Base-by-base conservation (phyloP, 2,113 vertebrate species). In the Salvator merianae region DNA sequence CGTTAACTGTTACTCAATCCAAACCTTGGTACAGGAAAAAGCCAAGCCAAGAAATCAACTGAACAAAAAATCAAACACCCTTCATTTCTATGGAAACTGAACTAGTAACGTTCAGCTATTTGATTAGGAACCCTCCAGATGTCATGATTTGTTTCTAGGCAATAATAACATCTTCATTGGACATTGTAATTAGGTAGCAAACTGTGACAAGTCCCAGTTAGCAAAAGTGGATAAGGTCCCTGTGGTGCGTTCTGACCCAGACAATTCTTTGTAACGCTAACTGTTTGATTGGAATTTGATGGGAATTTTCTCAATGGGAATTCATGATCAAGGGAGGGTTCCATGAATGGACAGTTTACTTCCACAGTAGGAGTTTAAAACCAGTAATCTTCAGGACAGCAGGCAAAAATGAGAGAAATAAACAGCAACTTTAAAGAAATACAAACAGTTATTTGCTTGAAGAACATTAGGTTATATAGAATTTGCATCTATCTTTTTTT, bases 31-130 rank as follows among this genome's bases (percentile, higher is more conserved):
- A 8, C 10, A 0, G 1, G 74, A 79, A 47, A 47, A 47, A 47
- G 43, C 43, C 43, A 47, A 47, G 6, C 43, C 43, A 47, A 47
- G 6, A 5, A 47, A 47, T 47, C 2, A 47, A 47, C 43, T 9
- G 43, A 47, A 47, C 43, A 47, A 9, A 81, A 79, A 40, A 81
- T 62, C n/a, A 79, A 90, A 12, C 63, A 65, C 36, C 74, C 77
- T 47, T 82, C 91, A 87, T 95, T 94, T 95, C 95, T 89, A 92
- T 93, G 91, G 92, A 93, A 96, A 95, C 91, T 0, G 86, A 84
- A 84, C 75, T 93, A 86, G 82, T 66, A n/a, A 75, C 87, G 69
- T 63, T 86, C 90, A 76, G 68, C 43, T 47, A 47, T 47, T 47
- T 90, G 75, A 93, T 94, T 87, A 76, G 86, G 84, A 84, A 92